Conservation (phyloP, 2,888 invertebrate genomes). For the Xanthorhoe designata region DNA sequence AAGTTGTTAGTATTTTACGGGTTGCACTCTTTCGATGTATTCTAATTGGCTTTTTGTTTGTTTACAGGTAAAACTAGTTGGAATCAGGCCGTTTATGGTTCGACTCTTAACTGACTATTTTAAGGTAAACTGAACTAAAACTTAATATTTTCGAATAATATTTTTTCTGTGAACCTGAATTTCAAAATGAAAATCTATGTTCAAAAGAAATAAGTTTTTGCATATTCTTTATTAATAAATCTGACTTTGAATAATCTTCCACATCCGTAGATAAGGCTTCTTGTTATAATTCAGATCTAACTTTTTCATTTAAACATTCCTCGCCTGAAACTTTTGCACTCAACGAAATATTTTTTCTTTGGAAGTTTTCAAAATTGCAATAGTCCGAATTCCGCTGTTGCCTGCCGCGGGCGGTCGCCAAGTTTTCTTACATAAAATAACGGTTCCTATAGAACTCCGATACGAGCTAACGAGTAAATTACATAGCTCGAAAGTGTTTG, state of each 20-base stretch:
- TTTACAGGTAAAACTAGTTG: constrained; percentile 12
- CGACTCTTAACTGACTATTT: background rate
- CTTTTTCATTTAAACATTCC: constrained; percentile 44
- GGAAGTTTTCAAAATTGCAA: constrained; percentile 53
- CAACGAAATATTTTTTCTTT: constrained; percentile 44
- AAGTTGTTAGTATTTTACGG: background rate
- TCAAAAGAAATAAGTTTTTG: constrained; percentile 17
- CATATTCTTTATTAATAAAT: constrained; percentile 32
- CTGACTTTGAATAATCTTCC: constrained; percentile 36
- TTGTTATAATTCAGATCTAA: constrained; percentile 32
- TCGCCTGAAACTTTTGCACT: constrained; percentile 43
- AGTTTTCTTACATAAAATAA: constrained; percentile 62
- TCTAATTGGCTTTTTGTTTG: constrained; percentile 7
- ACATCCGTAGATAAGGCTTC: constrained; percentile 32
- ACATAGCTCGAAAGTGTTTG: constrained; percentile 72
- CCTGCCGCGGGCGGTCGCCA: constrained; percentile 61
- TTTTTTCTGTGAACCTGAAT: background rate
- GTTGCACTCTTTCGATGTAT: background rate
- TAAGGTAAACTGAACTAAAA: background rate
- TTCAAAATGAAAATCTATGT: constrained; percentile 12
- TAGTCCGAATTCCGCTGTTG: constrained; percentile 58
- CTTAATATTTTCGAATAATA: background rate
- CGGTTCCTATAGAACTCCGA: constrained; percentile 60
- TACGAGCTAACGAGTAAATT: constrained; percentile 74
- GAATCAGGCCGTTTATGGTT: background rate